A percentile compares a stretch with the other conserved stretches of the same genome.
These are phyloP conservation scores for Xyrauchen texanus DNA, from an alignment of 2,113 vertebrate genomes.

Conservation along the genomic window DNA sequence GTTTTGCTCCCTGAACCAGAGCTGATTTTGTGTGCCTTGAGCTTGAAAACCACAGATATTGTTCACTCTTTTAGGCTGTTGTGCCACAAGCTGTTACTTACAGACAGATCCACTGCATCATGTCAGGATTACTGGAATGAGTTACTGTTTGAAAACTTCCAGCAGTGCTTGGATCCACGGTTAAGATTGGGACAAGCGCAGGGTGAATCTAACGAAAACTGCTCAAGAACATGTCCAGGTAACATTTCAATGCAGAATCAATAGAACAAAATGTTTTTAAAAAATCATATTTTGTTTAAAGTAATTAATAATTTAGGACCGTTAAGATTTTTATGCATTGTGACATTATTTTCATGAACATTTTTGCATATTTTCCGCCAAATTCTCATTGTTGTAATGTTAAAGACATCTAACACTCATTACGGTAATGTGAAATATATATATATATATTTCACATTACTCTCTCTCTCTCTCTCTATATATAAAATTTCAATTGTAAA, in stretches of 20 bases:
- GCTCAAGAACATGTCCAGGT: no score
- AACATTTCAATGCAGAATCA: no score
- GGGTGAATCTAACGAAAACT: not conserved
- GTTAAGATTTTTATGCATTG: not conserved
- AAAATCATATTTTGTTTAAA: no score
- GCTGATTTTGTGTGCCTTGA: conserved; percentile 28
- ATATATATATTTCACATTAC: not conserved
- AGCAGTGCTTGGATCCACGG: not conserved
- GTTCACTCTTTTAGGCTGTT: not conserved
- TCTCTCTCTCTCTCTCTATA: no score
- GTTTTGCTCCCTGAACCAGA: conserved; percentile 12
- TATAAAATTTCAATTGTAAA: not conserved
- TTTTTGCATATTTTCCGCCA: not conserved
- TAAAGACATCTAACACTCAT: no score
- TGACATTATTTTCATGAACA: not conserved
- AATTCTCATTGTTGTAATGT: no score
- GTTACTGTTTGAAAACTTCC: not conserved
- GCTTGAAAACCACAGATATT: conserved; percentile 9
- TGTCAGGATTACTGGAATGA: conserved; percentile 31
- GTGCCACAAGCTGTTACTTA: conserved; percentile 3
- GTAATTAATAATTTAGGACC: no score
- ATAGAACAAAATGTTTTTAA: no score
- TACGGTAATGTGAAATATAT: not conserved
- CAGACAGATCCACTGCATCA: not conserved
- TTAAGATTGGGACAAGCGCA: not conserved